Evolutionary conservation across 2,113 vertebrate genomes (phyloP).

Genomic region (Athene noctua): DNA sequence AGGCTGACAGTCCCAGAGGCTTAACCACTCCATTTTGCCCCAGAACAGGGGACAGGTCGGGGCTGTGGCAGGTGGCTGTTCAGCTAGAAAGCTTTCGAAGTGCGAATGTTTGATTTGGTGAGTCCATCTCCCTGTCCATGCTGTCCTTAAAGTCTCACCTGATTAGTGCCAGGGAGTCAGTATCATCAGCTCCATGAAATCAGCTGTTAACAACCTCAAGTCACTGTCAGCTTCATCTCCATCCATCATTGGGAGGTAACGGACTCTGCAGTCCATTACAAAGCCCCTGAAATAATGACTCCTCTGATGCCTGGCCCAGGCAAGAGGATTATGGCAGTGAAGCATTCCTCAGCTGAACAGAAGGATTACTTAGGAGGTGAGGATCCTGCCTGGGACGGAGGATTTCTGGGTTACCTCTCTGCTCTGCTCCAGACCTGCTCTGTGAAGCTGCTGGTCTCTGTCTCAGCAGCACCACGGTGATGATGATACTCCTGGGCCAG

Average conservation of each 20-base stretch:
- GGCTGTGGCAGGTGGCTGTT: neutral
- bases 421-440: neutral
- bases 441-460: neutral
- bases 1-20: neutral
- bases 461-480: fast-evolving
- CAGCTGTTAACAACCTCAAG: neutral
- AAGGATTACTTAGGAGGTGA: neutral
- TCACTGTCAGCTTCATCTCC: neutral
- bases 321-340: neutral
- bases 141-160: neutral
- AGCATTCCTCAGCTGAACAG: neutral
- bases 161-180: neutral
- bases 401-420: neutral
- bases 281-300: neutral
- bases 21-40: neutral
- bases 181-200: neutral
- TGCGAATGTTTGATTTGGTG: neutral
- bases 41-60: neutral
- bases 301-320: neutral
- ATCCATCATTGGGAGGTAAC: neutral
- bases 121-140: neutral
- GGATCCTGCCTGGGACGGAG: neutral
- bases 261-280: neutral
- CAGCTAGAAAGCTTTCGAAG: neutral
- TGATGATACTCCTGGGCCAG: neutral